Conservation (phyloP, 1,140 invertebrate species). For the Orius laevigatus region DNA sequence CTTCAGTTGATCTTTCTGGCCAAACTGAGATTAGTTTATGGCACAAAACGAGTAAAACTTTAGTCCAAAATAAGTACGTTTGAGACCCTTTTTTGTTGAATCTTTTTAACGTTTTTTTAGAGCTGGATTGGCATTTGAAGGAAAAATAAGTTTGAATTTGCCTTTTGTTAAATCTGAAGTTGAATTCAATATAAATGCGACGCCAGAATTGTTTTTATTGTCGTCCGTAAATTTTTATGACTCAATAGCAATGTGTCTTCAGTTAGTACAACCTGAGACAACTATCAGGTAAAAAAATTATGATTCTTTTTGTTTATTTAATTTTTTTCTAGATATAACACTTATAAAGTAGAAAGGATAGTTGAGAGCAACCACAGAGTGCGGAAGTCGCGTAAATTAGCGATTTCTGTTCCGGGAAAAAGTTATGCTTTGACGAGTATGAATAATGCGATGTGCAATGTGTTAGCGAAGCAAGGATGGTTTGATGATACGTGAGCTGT, state of each 20-base stretch:
- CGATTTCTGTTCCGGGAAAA: constrained; percentile 37
- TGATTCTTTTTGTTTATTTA: constrained; percentile 14
- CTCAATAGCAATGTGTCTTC: constrained; percentile 61
- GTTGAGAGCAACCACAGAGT: constrained; percentile 46
- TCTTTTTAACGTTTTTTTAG: constrained; percentile 30
- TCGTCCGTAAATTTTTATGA: constrained; percentile 68
- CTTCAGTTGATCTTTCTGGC: constrained; percentile 70
- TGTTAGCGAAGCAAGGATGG: too few species aligned
- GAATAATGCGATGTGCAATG: constrained; percentile 59
- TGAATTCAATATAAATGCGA: constrained; percentile 49
- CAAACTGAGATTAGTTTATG: constrained; percentile 72
- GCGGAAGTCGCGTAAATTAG: constrained; percentile 36
- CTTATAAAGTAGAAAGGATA: constrained; percentile 51
- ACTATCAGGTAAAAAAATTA: constrained; percentile 34
- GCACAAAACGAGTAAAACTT: constrained; percentile 68
- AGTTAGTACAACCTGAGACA: constrained; percentile 53
- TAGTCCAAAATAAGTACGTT: constrained; percentile 55
- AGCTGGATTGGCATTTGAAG: constrained; percentile 49
- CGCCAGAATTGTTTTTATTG: constrained; percentile 53
- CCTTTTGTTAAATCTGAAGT: constrained; percentile 49
- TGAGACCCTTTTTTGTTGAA: not conserved
- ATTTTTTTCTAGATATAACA: constrained; percentile 35
- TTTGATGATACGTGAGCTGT: too few species aligned
- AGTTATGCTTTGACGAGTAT: constrained; percentile 62
- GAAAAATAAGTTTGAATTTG: constrained; percentile 45